phyloP scores from a whole-genome alignment of 2,113 vertebrate species.

The Leiothrix lutea region DNA sequence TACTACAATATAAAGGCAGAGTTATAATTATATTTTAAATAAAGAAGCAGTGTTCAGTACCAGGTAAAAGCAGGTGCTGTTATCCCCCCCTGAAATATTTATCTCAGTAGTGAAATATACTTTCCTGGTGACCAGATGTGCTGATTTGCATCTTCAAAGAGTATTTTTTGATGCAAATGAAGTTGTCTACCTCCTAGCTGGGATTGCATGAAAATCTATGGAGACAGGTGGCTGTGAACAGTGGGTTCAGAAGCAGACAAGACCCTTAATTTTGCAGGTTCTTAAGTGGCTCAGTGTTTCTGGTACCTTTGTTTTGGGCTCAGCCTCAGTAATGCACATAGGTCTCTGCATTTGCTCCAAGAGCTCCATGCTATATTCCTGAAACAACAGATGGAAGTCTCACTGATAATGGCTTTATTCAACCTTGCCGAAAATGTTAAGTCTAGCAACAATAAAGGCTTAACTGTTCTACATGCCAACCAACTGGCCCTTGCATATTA shows the following conservation, averaged over 20 bases:
- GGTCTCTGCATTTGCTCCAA: background rate
- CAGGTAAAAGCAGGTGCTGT: background rate
- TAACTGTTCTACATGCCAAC: constrained; percentile 28
- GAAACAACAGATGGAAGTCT: constrained; percentile 14
- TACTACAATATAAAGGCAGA: background rate
- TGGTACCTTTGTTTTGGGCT: background rate
- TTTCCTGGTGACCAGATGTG: background rate
- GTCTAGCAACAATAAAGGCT: constrained; percentile 40
- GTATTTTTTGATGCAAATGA: background rate
- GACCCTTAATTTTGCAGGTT: background rate
- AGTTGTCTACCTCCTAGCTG: background rate
- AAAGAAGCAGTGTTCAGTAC: background rate
- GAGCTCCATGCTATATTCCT: background rate
- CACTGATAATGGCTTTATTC: constrained; percentile 40
- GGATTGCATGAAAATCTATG: background rate
- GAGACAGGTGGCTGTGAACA: background rate
- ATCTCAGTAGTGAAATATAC: background rate
- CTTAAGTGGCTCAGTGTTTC: background rate
- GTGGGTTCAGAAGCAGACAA: background rate
- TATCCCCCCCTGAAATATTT: background rate
- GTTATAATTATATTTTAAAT: background rate
- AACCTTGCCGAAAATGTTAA: constrained; percentile 50
- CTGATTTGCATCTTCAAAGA: background rate
- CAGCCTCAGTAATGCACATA: background rate
- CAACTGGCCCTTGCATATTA: background rate